These are phyloP conservation scores for Chouioia cunea DNA, from an alignment of 2,888 invertebrate genomes.

Conservation along the genomic window DNA sequence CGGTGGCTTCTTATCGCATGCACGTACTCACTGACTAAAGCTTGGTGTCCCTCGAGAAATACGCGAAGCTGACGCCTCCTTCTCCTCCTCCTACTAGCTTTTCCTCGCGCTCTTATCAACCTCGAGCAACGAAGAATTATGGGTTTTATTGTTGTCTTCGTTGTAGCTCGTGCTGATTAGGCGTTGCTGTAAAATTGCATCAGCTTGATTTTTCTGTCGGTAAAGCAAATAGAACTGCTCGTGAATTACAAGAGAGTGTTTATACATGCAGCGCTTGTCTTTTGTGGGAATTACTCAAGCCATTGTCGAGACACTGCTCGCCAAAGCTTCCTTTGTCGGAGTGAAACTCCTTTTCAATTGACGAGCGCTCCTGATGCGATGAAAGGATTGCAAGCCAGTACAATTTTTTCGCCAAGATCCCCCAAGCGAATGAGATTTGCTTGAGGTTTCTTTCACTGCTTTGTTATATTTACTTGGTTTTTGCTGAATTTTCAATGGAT, in stretches of 20 bases:
- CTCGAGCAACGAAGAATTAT: constrained; percentile 39
- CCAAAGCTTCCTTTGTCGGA: background rate
- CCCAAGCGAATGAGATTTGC: no score
- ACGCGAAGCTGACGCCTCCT: constrained; percentile 8
- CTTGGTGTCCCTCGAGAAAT: constrained; percentile 42
- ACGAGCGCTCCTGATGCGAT: no score
- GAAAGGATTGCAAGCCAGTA: no score
- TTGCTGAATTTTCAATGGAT: constrained; percentile 3
- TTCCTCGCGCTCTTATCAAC: constrained; percentile 30
- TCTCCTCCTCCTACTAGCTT: constrained; percentile 30
- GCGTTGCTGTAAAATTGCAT: no score
- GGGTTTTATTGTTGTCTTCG: constrained; percentile 41
- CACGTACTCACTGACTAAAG: constrained; percentile 26
- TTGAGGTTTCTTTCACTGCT: constrained; percentile 2
- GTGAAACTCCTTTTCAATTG: no score
- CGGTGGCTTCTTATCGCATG: background rate
- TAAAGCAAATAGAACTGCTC: no score
- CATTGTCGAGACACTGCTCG: background rate
- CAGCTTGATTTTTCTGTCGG: background rate
- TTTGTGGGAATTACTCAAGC: no score
- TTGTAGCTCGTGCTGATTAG: background rate
- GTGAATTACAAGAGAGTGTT: no score
- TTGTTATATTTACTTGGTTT: background rate
- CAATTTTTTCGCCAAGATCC: no score
- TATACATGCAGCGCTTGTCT: no score